Evolutionary conservation across 2,888 invertebrate genomes (phyloP).

Genomic region (Caenorhabditis afra): DNA sequence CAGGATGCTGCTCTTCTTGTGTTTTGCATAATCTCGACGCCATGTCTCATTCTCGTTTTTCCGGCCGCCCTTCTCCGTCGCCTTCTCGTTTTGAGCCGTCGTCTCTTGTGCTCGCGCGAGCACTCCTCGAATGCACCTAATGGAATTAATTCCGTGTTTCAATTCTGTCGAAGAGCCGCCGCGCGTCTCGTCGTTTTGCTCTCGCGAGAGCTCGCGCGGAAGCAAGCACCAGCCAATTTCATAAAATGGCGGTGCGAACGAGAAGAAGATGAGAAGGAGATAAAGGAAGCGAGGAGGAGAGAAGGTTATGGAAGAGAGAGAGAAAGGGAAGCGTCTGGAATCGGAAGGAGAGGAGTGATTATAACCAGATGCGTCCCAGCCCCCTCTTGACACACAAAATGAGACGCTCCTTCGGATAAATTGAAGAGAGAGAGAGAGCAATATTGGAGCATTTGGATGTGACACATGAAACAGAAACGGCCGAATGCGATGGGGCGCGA

Average conservation of each 20-base stretch:
- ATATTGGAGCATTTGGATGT: conserved; percentile 33
- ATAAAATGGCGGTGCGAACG: conserved; percentile 45
- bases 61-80: neutral
- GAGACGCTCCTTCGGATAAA: conserved; percentile 19
- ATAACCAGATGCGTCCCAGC: conserved; percentile 70
- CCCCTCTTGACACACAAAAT: conserved; percentile 30
- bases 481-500: neutral
- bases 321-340: conserved; percentile 12
- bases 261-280: conserved; percentile 16
- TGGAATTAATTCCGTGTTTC: conserved; percentile 61
- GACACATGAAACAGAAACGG: conserved; percentile 35
- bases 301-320: neutral
- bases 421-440: too few relatives aligned
- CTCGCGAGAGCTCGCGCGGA: neutral
- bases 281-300: conserved; percentile 9
- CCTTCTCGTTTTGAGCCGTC: conserved; percentile 78
- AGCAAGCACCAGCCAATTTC: conserved; percentile 40
- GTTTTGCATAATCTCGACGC: conserved; percentile 48
- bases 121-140: conserved; percentile 54
- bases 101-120: conserved; percentile 25
- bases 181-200: conserved; percentile 35
- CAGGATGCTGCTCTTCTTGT: neutral
- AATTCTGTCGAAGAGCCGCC: conserved; percentile 36
- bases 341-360: conserved; percentile 50
- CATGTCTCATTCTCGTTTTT: conserved; percentile 20